Evolutionary conservation across 2,113 vertebrate genomes (phyloP), one percentile per base, ranked within the genome.

Genomic region (Gopherus flavomarginatus): DNA sequence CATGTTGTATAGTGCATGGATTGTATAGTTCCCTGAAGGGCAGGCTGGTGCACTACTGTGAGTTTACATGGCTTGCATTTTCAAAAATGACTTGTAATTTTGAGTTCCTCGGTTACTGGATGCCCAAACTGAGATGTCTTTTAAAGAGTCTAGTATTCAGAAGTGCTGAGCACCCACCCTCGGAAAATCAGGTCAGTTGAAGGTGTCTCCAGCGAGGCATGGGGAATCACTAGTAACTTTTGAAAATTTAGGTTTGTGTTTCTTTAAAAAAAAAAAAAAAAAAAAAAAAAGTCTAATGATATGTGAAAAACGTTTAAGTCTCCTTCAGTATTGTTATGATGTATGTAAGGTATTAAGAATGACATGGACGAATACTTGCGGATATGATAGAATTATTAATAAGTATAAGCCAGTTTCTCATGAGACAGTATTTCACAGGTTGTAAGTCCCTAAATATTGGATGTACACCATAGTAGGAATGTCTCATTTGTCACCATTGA

Each of bases 21-120:
- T 75, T 90, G 83, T 22, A 79, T 54, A 52, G 50, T 93, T 92
- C 92, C 65, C 80, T 95, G 72, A 11, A 90, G 54, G 86, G 56
- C 14, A 65, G 38, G 85, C 16, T 50, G 85, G 49, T 89, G 31
- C 69, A 49, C n/a, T 93, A 49, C 83, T 90, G 69, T 44, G 87
- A 94, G 85, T 89, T 85, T 93, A 83, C 4, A 1, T 78, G 50
- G 50, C 81, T 93, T 21, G 42, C 84, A n/a, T 80, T 92, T 93
- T 56, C 54, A 7, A 38, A 96, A 93, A 24, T 21, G 50, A 10
- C 1, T 6, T 44, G 4, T 91, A 90, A 38, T 85, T 93, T 91
- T 85, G 82, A 88, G 57, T 89, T 80, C 50, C 4, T 59, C 81
- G 47, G 19, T 6, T 84, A 90, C 35, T 81, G 81, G 57, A 3